A percentile compares a stretch with the other conserved stretches of the same genome.
These are phyloP conservation scores for Ischnura elegans DNA, from an alignment of 2,888 invertebrate species.

Conservation along the genomic window DNA sequence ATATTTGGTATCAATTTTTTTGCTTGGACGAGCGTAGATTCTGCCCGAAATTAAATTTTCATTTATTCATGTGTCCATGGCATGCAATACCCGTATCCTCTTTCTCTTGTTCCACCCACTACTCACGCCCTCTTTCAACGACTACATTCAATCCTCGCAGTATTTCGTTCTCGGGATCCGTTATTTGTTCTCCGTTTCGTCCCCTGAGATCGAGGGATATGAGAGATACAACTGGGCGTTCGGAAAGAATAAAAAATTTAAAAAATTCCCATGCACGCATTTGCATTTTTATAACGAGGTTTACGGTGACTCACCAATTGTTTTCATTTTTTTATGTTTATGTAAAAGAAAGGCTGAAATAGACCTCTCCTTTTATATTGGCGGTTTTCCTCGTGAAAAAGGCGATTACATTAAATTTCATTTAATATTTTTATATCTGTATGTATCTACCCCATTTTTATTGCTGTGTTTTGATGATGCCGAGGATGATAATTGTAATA, in stretches of 20 bases:
- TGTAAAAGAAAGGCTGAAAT: neutral
- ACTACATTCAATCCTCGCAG: neutral
- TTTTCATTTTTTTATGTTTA: neutral
- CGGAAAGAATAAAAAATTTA: neutral
- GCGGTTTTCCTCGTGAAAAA: neutral
- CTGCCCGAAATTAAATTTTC: too few species aligned
- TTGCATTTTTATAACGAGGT: conserved; percentile 17
- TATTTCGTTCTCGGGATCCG: neutral
- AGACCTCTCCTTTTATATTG: too few species aligned
- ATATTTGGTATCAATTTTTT: too few species aligned
- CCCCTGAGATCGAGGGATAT: neutral
- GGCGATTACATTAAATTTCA: neutral
- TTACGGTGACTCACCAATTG: neutral
- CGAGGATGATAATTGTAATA: too few species aligned
- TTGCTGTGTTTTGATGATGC: neutral
- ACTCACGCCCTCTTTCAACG: neutral
- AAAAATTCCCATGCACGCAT: neutral
- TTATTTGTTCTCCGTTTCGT: neutral
- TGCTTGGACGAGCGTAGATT: too few species aligned
- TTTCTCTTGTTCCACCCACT: neutral
- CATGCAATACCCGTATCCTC: too few species aligned
- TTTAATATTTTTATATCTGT: neutral
- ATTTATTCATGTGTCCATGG: too few species aligned
- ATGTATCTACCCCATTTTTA: neutral
- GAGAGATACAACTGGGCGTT: neutral